Conservation (phyloP, 2,113 vertebrate genomes). For the Brachypodius melanocephalos region DNA sequence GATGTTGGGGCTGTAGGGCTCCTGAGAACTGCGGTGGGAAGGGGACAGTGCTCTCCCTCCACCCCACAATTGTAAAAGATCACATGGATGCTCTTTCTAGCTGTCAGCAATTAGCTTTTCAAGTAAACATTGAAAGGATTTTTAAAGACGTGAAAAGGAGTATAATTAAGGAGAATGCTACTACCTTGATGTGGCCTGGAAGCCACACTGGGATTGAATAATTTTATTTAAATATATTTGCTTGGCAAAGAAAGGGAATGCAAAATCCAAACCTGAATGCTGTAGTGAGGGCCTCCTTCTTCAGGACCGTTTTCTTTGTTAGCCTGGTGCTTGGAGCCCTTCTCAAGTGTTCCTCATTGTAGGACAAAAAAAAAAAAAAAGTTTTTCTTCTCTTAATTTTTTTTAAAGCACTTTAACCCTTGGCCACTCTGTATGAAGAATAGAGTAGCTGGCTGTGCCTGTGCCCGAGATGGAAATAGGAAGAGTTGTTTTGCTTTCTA, state of each 20-base stretch:
- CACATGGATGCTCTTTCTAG: not conserved
- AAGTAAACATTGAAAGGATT: not conserved
- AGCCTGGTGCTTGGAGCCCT: not conserved
- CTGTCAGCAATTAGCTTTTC: not conserved
- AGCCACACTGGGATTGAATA: not conserved
- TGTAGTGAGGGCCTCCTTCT: not conserved
- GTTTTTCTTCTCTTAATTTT: not conserved
- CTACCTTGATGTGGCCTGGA: not conserved
- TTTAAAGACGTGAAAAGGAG: not conserved
- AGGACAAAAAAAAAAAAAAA: not conserved
- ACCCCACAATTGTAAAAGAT: not conserved
- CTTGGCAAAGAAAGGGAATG: not conserved
- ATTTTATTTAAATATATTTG: not conserved
- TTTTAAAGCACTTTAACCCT: not conserved
- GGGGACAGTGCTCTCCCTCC: fast-evolving
- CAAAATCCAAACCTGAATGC: not conserved
- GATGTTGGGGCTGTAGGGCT: not conserved
- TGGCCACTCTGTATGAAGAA: not conserved
- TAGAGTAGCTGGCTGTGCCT: not conserved
- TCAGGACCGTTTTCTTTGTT: not conserved
- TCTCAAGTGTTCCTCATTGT: not conserved
- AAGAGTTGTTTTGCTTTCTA: not conserved
- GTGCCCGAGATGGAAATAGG: not conserved
- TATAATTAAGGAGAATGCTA: not conserved
- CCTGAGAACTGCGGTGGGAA: not conserved